Evolutionary conservation across 1,140 invertebrate species (phyloP).

Genomic region (Akabosia matsudoensis): DNA sequence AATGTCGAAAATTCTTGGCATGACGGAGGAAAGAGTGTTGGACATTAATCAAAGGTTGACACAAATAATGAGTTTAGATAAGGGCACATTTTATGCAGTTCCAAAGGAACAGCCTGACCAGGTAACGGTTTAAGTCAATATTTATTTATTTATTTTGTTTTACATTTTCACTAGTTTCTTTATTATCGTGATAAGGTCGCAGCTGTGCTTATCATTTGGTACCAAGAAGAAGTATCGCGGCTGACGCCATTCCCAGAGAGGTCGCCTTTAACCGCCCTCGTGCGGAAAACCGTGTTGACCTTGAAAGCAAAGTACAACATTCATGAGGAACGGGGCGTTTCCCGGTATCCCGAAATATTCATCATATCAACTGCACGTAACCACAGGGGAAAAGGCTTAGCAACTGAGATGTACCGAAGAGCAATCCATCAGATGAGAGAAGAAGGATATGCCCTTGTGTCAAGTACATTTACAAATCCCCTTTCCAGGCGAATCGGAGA

Average conservation of each 20-base stretch:
- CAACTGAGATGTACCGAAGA: background rate
- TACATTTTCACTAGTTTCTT: background rate
- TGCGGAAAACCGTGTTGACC: background rate
- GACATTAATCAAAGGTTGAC: background rate
- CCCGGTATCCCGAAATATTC: background rate
- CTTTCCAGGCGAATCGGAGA: background rate
- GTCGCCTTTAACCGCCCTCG: background rate
- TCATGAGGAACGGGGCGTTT: background rate
- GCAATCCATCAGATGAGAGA: background rate
- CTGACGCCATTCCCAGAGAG: background rate
- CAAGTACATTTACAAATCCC: constrained; percentile 2
- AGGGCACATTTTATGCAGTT: background rate
- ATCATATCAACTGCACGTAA: background rate
- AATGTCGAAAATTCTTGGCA: background rate
- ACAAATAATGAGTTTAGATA: background rate
- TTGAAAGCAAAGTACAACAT: background rate
- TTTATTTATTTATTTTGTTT: background rate
- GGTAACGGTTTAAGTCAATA: background rate
- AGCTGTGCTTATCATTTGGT: background rate
- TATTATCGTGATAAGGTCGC: background rate
- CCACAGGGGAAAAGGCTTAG: background rate
- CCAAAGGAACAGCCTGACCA: background rate
- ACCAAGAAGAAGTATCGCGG: background rate
- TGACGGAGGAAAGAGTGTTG: background rate
- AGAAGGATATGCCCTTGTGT: background rate